Conservation (phyloP, 2,113 vertebrate species). For the Serinus canaria region DNA sequence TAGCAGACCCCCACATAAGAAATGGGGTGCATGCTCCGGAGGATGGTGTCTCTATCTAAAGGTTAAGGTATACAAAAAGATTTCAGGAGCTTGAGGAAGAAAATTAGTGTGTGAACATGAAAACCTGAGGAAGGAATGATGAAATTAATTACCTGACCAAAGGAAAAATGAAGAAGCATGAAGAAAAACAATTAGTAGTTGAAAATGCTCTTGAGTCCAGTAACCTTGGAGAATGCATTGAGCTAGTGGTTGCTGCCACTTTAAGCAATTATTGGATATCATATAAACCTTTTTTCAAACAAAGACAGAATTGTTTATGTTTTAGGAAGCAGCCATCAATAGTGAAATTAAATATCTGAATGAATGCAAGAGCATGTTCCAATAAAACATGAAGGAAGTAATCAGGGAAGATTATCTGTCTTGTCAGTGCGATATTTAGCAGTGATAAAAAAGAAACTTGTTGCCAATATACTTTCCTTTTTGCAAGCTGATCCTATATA, state of each 20-base stretch:
- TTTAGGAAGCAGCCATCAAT: slow-evolving; percentile 34
- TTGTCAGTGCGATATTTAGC: background rate
- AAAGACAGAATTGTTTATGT: slow-evolving; percentile 12
- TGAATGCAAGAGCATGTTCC: slow-evolving; percentile 28
- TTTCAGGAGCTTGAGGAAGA: slow-evolving; percentile 9
- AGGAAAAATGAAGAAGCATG: slow-evolving; percentile 38
- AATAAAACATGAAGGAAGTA: slow-evolving; percentile 38
- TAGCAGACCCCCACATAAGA: background rate
- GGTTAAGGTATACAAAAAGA: background rate
- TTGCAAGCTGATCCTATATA: background rate
- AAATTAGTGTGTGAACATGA: slow-evolving; percentile 29
- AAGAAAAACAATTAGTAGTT: slow-evolving; percentile 28
- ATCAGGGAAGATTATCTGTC: slow-evolving; percentile 25
- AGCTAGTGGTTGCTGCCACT: slow-evolving; percentile 1
- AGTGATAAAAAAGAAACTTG: background rate
- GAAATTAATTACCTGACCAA: slow-evolving; percentile 34
- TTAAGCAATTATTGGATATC: slow-evolving; percentile 9
- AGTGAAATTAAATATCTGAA: slow-evolving; percentile 57
- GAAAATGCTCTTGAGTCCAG: background rate
- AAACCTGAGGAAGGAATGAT: slow-evolving; percentile 19
- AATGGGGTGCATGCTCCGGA: background rate
- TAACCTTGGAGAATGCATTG: slow-evolving; percentile 11
- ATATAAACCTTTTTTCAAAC: background rate
- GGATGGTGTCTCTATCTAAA: background rate
- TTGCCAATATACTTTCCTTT: background rate